phyloP scores from a whole-genome alignment of 2,888 invertebrate species.

The Tenthredo amoena region DNA sequence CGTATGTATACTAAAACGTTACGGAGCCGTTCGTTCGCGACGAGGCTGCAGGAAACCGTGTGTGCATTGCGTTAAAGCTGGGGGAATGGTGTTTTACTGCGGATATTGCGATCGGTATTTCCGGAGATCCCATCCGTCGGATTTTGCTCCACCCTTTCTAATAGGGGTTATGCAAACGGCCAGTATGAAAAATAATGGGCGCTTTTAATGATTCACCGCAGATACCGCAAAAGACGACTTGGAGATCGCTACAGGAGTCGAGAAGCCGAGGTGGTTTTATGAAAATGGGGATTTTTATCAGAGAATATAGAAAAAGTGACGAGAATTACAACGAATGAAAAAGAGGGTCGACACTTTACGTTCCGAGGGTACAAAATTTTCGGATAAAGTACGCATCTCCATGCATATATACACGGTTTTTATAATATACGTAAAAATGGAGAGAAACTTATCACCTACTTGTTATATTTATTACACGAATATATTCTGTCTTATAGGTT shows the following conservation, averaged over 20 bases:
- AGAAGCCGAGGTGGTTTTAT: background rate
- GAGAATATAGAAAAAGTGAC: background rate
- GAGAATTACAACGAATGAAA: background rate
- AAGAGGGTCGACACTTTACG: background rate
- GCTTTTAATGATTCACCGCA: background rate
- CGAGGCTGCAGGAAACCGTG: background rate
- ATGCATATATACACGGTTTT: background rate
- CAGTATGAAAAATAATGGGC: background rate
- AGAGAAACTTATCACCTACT: background rate
- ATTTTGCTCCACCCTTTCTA: background rate
- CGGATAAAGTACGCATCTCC: background rate
- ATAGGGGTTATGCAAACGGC: slow-evolving; percentile 4
- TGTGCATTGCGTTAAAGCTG: background rate
- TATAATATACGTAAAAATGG: background rate
- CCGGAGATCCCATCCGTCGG: background rate
- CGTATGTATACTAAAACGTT: background rate
- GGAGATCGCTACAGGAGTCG: background rate
- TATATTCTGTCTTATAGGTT: background rate
- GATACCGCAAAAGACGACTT: background rate
- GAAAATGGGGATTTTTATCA: background rate
- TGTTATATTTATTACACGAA: background rate
- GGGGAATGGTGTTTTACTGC: background rate
- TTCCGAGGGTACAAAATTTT: background rate
- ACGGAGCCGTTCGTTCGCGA: no score
- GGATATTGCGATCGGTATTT: slow-evolving; percentile 26